A percentile compares a stretch with the other conserved stretches of the same genome.
Evolutionary conservation across 2,113 vertebrate species (phyloP).

Genomic region (Chionodraco myersi): DNA sequence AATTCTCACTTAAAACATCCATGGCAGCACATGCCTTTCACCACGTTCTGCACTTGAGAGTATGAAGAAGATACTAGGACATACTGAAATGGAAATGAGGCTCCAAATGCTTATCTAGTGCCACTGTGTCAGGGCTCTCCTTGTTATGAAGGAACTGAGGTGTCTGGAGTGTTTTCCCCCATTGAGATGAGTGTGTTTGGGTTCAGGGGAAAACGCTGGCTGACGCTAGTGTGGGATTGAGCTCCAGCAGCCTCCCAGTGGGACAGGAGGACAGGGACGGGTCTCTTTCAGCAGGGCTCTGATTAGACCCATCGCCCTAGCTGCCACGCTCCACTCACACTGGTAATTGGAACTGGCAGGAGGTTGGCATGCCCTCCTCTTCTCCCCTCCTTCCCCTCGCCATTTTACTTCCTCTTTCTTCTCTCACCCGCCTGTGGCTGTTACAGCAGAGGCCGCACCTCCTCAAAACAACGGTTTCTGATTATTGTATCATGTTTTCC

Average conservation of each 20-base stretch:
- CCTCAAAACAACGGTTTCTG: conserved; percentile 34
- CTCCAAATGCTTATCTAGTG: conserved; percentile 24
- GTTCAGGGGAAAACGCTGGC: conserved; percentile 65
- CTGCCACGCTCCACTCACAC: conserved; percentile 78
- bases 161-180: conserved; percentile 67
- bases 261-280: conserved; percentile 67
- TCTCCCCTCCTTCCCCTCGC: conserved; percentile 33
- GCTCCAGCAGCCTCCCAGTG: conserved; percentile 71
- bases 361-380: conserved; percentile 78
- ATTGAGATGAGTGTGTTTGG: conserved; percentile 70
- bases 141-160: conserved; percentile 51
- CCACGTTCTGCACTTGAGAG: conserved; percentile 15
- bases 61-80: conserved; percentile 12
- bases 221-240: conserved; percentile 70
- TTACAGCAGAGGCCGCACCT: conserved; percentile 26
- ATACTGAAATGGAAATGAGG: conserved; percentile 52
- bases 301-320: conserved; percentile 76
- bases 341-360: conserved; percentile 83
- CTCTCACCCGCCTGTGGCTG: conserved; percentile 55
- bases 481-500: conserved; percentile 40
- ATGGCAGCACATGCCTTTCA: conserved; percentile 36
- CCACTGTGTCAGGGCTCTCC: conserved; percentile 56
- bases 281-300: conserved; percentile 81
- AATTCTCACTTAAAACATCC: conserved; percentile 44
- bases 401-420: conserved; percentile 26